A percentile compares a stretch with the other conserved stretches of the same genome.
Evolutionary conservation across 2,113 vertebrate genomes (phyloP).

Genomic region (Aldabrachelys gigantea): DNA sequence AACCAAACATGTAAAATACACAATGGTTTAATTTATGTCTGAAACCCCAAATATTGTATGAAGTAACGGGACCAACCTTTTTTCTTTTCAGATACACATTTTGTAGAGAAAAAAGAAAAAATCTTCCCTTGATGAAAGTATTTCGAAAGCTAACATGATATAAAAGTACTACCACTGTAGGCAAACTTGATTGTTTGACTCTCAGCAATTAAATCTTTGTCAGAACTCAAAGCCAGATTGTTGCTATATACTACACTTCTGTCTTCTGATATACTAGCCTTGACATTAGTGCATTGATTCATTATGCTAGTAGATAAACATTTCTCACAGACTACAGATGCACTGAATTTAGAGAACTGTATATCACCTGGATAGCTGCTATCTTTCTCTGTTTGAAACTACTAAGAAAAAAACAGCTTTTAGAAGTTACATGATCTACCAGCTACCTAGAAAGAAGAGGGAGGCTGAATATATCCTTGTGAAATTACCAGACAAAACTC

Average conservation of each 20-base stretch:
- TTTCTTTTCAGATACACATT: fast-evolving
- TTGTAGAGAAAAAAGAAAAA: fast-evolving
- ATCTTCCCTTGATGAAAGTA: neutral
- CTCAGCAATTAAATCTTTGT: neutral
- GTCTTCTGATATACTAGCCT: neutral
- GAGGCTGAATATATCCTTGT: neutral
- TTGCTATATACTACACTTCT: neutral
- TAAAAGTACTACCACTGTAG: fast-evolving
- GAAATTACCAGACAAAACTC: neutral
- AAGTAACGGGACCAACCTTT: fast-evolving
- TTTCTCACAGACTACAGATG: fast-evolving
- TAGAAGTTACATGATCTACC: neutral
- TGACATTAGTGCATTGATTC: fast-evolving
- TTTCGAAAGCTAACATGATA: neutral
- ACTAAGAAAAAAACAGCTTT: neutral
- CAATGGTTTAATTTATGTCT: neutral
- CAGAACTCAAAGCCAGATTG: neutral
- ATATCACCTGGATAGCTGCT: neutral
- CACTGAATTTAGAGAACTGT: fast-evolving
- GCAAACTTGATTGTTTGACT: fast-evolving
- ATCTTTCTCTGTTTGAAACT: fast-evolving
- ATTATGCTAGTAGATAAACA: neutral
- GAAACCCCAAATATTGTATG: fast-evolving
- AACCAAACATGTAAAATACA: neutral
- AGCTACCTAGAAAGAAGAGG: neutral